phyloP scores from a whole-genome alignment of 2,113 vertebrate genomes.

The Clarias magur region DNA sequence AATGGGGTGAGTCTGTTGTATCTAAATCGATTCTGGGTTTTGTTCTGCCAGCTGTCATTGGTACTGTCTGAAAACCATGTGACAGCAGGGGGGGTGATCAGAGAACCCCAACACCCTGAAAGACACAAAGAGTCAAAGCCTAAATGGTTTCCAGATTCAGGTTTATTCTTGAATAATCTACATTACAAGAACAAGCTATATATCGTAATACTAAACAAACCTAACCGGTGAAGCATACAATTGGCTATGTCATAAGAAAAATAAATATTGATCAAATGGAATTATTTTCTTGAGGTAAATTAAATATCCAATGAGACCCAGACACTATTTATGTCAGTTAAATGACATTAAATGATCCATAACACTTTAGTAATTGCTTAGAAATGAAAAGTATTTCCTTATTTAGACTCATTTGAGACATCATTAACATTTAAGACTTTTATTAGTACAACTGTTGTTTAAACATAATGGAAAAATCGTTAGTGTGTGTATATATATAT shows the following conservation, averaged over 20 bases:
- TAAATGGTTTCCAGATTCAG: neutral
- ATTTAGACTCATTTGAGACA: neutral
- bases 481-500: neutral
- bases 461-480: neutral
- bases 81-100: slow-evolving; percentile 1
- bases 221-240: neutral
- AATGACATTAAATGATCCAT: neutral
- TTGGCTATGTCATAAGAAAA: neutral
- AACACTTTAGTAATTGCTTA: neutral
- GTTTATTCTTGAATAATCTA: neutral
- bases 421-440: neutral
- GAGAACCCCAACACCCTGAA: slow-evolving; percentile 3
- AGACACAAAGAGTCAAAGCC: neutral
- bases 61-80: slow-evolving; percentile 25
- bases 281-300: neutral
- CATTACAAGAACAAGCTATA: neutral
- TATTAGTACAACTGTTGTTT: neutral
- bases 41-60: slow-evolving; percentile 60
- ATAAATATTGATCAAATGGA: neutral
- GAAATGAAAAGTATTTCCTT: neutral
- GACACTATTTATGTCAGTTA: neutral
- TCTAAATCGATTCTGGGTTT: slow-evolving; percentile 43
- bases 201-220: neutral
- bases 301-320: neutral
- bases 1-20: slow-evolving; percentile 28